A percentile compares a stretch with the other conserved stretches of the same genome.
Evolutionary conservation across 2,888 invertebrate genomes (phyloP).

Genomic region (Coremacera marginata): DNA sequence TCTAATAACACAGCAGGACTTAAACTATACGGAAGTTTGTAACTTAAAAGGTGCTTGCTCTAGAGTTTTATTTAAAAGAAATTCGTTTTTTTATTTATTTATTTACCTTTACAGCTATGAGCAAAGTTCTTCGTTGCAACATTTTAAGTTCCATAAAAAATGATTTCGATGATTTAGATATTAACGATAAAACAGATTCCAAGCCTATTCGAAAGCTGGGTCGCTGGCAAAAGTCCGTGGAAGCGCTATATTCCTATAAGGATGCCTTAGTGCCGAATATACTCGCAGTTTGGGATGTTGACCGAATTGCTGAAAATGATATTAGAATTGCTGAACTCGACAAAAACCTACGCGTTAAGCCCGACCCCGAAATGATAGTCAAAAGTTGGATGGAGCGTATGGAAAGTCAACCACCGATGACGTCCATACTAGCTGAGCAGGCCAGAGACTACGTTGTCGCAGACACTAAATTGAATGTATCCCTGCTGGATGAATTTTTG

Average conservation of each 20-base stretch:
- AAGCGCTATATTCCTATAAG: conserved; percentile 51
- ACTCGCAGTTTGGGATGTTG: conserved; percentile 57
- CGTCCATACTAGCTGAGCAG: conserved; percentile 12
- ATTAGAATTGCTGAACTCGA: conserved; percentile 21
- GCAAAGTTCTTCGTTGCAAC: conserved; percentile 56
- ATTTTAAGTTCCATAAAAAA: conserved; percentile 36
- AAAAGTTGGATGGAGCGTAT: conserved; percentile 35
- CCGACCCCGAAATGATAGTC: conserved; percentile 3
- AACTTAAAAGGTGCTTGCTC: conserved; percentile 46
- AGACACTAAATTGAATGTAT: background rate
- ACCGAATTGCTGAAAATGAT: conserved; percentile 47
- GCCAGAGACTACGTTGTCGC: too few species aligned
- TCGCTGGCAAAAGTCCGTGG: conserved; percentile 56
- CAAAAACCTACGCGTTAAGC: background rate
- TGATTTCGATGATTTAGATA: conserved; percentile 22
- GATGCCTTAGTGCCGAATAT: conserved; percentile 56
- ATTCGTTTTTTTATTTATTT: background rate
- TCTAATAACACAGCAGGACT: conserved; percentile 34
- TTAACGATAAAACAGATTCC: conserved; percentile 12
- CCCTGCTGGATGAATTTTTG: background rate
- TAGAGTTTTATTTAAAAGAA: background rate
- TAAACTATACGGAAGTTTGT: conserved; percentile 54
- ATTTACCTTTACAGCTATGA: conserved; percentile 44
- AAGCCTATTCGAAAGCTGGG: conserved; percentile 37
- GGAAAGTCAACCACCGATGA: conserved; percentile 8